These are phyloP conservation scores for Parapsyche elsis DNA, from an alignment of 1,140 invertebrate species.

Conservation along the genomic window DNA sequence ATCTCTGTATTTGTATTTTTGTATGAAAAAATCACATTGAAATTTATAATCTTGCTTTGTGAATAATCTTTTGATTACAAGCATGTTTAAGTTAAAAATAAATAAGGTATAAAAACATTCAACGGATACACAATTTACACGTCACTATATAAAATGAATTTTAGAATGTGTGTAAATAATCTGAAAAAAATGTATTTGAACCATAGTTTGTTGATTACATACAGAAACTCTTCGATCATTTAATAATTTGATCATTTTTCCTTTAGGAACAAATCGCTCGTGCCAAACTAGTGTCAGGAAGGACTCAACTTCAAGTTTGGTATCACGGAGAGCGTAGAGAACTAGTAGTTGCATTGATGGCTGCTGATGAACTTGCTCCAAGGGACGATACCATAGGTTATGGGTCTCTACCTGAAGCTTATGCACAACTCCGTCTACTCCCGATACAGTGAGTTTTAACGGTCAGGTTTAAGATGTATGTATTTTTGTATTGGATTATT, in stretches of 20 bases:
- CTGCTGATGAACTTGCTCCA: conserved; percentile 82
- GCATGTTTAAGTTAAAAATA: too few relatives aligned
- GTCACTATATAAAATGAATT: too few relatives aligned
- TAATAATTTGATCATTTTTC: neutral
- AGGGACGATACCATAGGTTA: conserved; percentile 80
- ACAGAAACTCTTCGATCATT: too few relatives aligned
- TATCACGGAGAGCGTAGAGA: conserved; percentile 85
- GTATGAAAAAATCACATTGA: too few relatives aligned
- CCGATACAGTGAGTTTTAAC: conserved; percentile 76
- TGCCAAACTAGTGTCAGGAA: conserved; percentile 78
- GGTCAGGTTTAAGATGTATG: neutral
- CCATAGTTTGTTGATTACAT: too few relatives aligned
- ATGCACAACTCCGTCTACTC: conserved; percentile 81
- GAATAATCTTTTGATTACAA: too few relatives aligned
- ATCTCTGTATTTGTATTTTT: too few relatives aligned
- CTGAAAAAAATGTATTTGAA: too few relatives aligned
- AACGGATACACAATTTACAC: too few relatives aligned
- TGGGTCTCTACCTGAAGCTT: conserved; percentile 81
- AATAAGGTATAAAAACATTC: too few relatives aligned
- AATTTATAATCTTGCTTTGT: too few relatives aligned
- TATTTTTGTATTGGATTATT: conserved; percentile 17
- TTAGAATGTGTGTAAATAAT: too few relatives aligned
- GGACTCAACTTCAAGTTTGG: conserved; percentile 87
- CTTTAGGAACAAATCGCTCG: conserved; percentile 77
- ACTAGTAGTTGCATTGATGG: conserved; percentile 83